Base-by-base conservation (phyloP, 2,797 vertebrate species). In the Melanotaenia trifasciata region DNA sequence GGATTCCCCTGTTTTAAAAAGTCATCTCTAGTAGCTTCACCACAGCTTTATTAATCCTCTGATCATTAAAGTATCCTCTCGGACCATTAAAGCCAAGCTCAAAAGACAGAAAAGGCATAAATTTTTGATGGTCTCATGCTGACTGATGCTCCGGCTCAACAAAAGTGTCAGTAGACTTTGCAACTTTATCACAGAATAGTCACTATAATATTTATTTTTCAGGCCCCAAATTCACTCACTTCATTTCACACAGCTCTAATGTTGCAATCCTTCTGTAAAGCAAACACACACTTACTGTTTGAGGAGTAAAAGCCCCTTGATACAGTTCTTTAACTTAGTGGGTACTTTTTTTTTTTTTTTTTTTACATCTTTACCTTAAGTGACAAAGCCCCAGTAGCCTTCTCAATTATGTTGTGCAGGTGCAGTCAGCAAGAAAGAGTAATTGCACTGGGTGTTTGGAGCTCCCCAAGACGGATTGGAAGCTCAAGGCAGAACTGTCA, bases 391-490 rank as follows among this genome's bases (percentile, higher is more conserved):
- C 82, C 88, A 76, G 78, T 74, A 85, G 86, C 87, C 85, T 87
- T 89, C 87, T 90, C 90, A 91, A 93, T 95, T 93, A 94, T 92
- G 86, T 91, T 91, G 80, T 88, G 72, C 83, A 90, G 80, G 83
- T 90, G 84, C 93, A 89, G 89, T 94, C 93, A 95, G 92, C 87
- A 94, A 81, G 89, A 91, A 91, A 85, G 83, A 93, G 90, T 93
- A 94, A 93, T 93, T 93, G 93, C 90, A 80, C 70, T 91, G 90
- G 90, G 91, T 90, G 89, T 90, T 90, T 76, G 78, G 83, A 84
- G 79, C 85, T 92, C 86, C 87, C 88, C 8, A 74, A 92, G 90
- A 94, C 64, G 88, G 87, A 92, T 78, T 79, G 78, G 77, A 80
- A 84, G 89, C 87, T 92, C 84, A 84, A 86, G 88, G 90, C 90